Base-by-base conservation (phyloP, 2,113 vertebrate species). In the Turnix velox region DNA sequence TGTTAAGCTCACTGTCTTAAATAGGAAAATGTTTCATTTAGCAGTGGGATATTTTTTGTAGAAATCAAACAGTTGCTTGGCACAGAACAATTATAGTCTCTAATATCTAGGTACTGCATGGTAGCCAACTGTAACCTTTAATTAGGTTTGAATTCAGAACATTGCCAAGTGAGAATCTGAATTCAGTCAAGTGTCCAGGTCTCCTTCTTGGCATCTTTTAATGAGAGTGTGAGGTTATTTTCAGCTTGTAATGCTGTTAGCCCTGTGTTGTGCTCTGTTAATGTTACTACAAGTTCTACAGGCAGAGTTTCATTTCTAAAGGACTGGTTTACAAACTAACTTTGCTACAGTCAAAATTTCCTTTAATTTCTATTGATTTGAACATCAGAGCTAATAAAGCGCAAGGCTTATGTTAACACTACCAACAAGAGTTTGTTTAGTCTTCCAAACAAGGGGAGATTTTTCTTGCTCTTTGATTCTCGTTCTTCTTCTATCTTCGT, bases 131-230 rank as follows among this genome's bases (percentile, higher is more conserved):
- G 78, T 90, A 96, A 90, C 82, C 90, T 96, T 94, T 92, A 92
- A 95, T 96, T 96, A 92, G 33, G 42, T 91, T 93, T 95, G 82
- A 61, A 48, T 94, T 94, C 86, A 78, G 90, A 92, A 77, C 62
- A 63, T 37, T 94, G 87, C 89, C 90, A 91, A 91, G 76, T 81
- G 85, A 94, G 85, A 92, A 88, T 94, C 87, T 93, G 82, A 94
- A 82, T 94, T 84, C 55, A 87, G 71, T 84, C 62, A 87, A 87
- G 84, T 76, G 82, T 91, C 90, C 86, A 80, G 82, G 83, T 93
- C 89, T 91, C 39, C 65, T 68, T 84, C 84, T 94, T 94, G 91
- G 86, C 77, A 91, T 87, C 81, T 87, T 94, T 86, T 86, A 92
- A 86, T 90, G 90, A 88, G 88, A 71, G 51, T 58, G 51, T 85